These are phyloP conservation scores for Drosophila birchii DNA, from an alignment of 2,888 invertebrate genomes.

Conservation along the genomic window DNA sequence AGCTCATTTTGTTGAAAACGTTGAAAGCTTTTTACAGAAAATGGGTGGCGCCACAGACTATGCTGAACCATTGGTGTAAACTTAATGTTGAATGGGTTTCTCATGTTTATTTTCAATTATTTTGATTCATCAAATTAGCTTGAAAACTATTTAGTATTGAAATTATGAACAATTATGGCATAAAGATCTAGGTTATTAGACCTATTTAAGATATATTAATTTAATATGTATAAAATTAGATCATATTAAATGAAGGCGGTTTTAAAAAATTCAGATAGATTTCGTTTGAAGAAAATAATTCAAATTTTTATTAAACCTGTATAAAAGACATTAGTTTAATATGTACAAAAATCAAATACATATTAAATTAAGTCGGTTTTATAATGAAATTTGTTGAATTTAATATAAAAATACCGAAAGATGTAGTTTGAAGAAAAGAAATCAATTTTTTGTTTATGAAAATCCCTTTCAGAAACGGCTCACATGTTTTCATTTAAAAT, in stretches of 20 bases:
- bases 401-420: background rate
- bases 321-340: background rate
- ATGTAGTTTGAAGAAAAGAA: background rate
- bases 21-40: background rate
- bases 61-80: slow-evolving; percentile 1
- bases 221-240: background rate
- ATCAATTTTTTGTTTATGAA: background rate
- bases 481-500: background rate
- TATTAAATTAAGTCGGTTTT: too few species aligned
- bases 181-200: background rate
- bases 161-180: background rate
- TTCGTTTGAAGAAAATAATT: too few species aligned
- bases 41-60: background rate
- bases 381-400: too few species aligned
- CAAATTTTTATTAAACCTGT: too few species aligned
- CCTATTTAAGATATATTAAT: background rate
- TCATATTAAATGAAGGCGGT: too few species aligned
- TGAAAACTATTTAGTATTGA: background rate
- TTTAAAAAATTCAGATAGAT: too few species aligned
- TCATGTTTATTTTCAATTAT: background rate
- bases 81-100: too few species aligned
- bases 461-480: background rate
- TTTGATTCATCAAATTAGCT: background rate
- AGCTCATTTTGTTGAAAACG: background rate
- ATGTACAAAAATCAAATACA: background rate